These are phyloP conservation scores for Otolemur garnettii DNA, from an alignment of 2,113 vertebrate species.

Conservation along the genomic window DNA sequence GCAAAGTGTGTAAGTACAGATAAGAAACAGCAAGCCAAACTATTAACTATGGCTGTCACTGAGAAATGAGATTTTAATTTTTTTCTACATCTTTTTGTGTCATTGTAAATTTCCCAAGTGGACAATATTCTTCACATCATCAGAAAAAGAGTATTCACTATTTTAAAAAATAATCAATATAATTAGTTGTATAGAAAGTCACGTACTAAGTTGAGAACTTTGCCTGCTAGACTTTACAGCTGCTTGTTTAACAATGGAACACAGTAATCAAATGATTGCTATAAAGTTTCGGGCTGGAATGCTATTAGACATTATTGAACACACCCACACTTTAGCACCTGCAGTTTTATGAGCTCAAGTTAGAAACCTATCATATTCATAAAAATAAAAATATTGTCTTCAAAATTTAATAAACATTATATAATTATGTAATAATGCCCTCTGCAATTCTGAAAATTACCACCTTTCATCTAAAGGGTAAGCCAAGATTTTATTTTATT, in stretches of 20 bases:
- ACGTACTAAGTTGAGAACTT: background rate
- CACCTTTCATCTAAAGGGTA: conserved; percentile 26
- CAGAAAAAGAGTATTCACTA: background rate
- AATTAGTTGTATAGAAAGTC: background rate
- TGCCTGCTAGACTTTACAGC: background rate
- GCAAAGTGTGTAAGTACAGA: background rate
- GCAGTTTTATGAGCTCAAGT: conserved; percentile 52
- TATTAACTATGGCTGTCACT: background rate
- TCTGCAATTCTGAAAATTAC: conserved; percentile 48
- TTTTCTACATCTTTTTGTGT: background rate
- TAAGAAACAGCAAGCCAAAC: conserved; percentile 35
- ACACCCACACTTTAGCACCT: conserved; percentile 58
- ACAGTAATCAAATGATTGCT: background rate
- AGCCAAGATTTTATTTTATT: background rate
- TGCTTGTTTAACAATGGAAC: conserved; percentile 20
- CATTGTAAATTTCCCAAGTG: background rate
- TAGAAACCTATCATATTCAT: conserved; percentile 36
- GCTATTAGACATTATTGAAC: background rate
- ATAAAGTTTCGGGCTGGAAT: conserved; percentile 26
- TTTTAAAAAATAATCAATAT: background rate
- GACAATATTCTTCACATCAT: background rate
- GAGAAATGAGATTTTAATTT: conserved; percentile 22
- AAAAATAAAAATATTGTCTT: conserved; percentile 52
- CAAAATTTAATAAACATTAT: conserved; percentile 65
- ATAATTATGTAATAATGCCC: conserved; percentile 37